phyloP scores from a whole-genome alignment of 2,797 vertebrate species.

The Melanotaenia nigrans region DNA sequence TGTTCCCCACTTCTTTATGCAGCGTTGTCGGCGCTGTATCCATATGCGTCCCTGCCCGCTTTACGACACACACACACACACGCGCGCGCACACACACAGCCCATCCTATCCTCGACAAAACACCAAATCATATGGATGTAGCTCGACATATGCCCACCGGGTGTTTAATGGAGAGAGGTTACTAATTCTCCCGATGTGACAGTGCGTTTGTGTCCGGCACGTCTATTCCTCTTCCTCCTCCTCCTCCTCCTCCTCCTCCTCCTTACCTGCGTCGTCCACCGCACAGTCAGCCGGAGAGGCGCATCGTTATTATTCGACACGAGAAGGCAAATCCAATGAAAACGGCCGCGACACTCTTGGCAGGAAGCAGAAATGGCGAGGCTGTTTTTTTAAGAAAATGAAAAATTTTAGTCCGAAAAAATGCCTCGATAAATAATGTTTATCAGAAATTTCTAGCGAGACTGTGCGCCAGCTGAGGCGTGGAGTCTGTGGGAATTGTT shows the following conservation, averaged over 20 bases:
- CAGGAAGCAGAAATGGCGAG: conserved; percentile 53
- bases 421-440: conserved; percentile 10
- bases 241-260: conserved; percentile 3
- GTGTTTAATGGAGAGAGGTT: conserved; percentile 3
- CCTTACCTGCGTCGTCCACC: conserved; percentile 77
- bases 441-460: conserved; percentile 1
- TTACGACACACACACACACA: conserved; percentile 43
- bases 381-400: conserved; percentile 23
- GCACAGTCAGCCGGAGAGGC: conserved; percentile 71
- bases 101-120: conserved; percentile 22
- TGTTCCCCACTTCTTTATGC: conserved; percentile 59
- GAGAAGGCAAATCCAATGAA: conserved; percentile 76
- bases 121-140: conserved; percentile 8
- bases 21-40: conserved; percentile 62
- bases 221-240: conserved; percentile 30
- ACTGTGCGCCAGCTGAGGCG: conserved; percentile 46
- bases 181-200: conserved; percentile 31
- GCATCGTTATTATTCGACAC: conserved; percentile 71
- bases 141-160: conserved; percentile 20
- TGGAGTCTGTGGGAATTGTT: conserved; percentile 77
- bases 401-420: conserved; percentile 60
- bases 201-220: conserved; percentile 54
- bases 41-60: conserved; percentile 59
- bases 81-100: conserved; percentile 30
- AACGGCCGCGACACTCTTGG: conserved; percentile 63